A percentile compares a stretch with the other conserved stretches of the same genome.
phyloP scores from a whole-genome alignment of 2,797 vertebrate species.

The Sorex maritimensis region DNA sequence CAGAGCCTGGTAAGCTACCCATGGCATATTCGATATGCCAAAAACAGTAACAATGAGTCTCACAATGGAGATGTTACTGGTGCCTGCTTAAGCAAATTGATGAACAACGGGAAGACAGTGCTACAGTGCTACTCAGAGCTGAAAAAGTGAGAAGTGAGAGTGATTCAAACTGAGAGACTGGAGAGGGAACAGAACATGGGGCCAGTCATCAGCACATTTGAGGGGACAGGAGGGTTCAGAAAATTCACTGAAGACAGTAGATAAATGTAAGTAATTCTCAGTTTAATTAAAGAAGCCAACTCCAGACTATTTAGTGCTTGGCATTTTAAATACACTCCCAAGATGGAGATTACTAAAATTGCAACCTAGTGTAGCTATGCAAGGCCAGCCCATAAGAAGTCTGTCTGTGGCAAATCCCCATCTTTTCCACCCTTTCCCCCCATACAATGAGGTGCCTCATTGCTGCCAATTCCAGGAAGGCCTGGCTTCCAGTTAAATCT shows the following conservation, averaged over 20 bases:
- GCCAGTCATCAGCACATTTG: not conserved
- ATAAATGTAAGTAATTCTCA: constrained; percentile 50
- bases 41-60: too few species aligned
- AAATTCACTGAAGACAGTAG: constrained; percentile 26
- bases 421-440: constrained; percentile 36
- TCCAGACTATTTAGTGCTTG: constrained; percentile 66
- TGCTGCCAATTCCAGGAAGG: not conserved
- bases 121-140: not conserved
- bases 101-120: too few species aligned
- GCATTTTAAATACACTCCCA: constrained; percentile 70
- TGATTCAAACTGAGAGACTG: not conserved
- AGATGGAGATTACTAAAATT: constrained; percentile 43
- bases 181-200: not conserved
- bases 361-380: not conserved
- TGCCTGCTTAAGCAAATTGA: too few species aligned
- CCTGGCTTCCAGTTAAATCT: constrained; percentile 13
- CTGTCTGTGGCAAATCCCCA: constrained; percentile 46
- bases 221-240: constrained; percentile 28
- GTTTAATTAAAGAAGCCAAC: constrained; percentile 71
- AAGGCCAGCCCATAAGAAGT: not conserved
- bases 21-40: too few species aligned
- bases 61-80: too few species aligned
- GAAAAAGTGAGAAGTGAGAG: not conserved
- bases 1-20: too few species aligned
- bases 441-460: not conserved